These are phyloP conservation scores for Micrasema longulum DNA, from an alignment of 1,140 invertebrate species.

Conservation along the genomic window DNA sequence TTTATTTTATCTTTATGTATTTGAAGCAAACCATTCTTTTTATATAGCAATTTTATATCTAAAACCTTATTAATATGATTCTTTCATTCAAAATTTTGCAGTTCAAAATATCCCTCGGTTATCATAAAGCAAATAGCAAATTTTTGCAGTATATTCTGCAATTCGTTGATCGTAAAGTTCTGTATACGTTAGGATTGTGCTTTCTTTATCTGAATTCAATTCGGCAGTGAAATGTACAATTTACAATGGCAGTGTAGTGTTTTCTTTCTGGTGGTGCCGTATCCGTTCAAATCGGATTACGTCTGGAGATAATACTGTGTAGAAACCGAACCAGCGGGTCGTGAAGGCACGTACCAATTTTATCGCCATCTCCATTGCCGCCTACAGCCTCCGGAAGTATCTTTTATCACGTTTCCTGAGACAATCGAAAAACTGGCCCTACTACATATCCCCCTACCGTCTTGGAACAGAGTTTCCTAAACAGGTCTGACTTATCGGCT, in stretches of 20 bases:
- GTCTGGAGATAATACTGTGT: slow-evolving; percentile 46
- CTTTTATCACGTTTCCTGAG: slow-evolving; percentile 53
- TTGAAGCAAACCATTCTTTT: no score
- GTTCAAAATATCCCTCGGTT: no score
- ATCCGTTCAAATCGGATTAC: slow-evolving; percentile 53
- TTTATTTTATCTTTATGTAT: no score
- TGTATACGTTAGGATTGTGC: slow-evolving; percentile 8
- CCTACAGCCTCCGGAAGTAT: slow-evolving; percentile 46
- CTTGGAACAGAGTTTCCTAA: no score
- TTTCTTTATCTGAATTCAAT: slow-evolving; percentile 30
- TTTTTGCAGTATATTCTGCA: no score
- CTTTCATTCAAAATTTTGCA: no score
- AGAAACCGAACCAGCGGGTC: slow-evolving; percentile 44
- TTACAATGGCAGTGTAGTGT: slow-evolving; percentile 30
- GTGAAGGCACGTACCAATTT: slow-evolving; percentile 52
- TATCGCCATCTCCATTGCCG: slow-evolving; percentile 52
- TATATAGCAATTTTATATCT: no score
- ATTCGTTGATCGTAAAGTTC: no score
- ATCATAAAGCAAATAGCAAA: no score
- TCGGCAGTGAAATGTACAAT: slow-evolving; percentile 29
- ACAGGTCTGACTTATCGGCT: no score
- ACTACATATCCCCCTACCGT: slow-evolving; percentile 21
- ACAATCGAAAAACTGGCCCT: slow-evolving; percentile 49
- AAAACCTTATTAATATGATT: no score
- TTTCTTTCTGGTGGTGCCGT: slow-evolving; percentile 30